A percentile compares a stretch with the other conserved stretches of the same genome.
These are phyloP conservation scores for Merodon equestris DNA, from an alignment of 2,888 invertebrate genomes.

Conservation along the genomic window DNA sequence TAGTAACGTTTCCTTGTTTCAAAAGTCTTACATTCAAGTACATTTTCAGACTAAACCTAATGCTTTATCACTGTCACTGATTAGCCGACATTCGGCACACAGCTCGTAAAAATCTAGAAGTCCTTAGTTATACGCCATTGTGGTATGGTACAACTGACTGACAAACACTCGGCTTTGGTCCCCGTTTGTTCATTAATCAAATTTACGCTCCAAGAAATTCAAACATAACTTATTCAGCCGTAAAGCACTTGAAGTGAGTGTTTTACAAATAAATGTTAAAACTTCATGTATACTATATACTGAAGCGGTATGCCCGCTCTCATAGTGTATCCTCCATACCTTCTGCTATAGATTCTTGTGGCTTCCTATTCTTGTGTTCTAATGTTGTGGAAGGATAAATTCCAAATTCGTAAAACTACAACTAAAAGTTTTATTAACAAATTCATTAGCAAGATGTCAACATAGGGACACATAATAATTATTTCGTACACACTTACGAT, in stretches of 20 bases:
- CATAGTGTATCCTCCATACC: background rate
- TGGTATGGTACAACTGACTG: too few species aligned
- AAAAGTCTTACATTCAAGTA: background rate
- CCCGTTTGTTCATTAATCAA: too few species aligned
- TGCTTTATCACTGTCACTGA: background rate
- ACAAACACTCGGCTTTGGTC: too few species aligned
- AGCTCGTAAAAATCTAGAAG: too few species aligned
- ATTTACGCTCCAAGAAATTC: too few species aligned
- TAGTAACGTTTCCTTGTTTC: background rate
- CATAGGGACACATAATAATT: slow-evolving; percentile 25
- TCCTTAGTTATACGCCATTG: too few species aligned
- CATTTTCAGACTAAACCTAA: background rate
- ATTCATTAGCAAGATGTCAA: slow-evolving; percentile 11
- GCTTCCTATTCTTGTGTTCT: background rate
- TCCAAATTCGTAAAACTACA: slow-evolving; percentile 5
- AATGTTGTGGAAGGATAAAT: background rate
- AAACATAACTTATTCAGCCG: background rate
- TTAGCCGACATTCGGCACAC: too few species aligned
- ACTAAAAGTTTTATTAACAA: slow-evolving; percentile 30
- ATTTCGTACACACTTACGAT: too few species aligned
- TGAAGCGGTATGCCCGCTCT: too few species aligned
- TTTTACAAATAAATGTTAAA: too few species aligned
- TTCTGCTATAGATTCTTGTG: background rate
- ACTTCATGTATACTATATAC: too few species aligned
- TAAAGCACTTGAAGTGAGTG: background rate